Evolutionary conservation across 2,113 vertebrate genomes (phyloP).

Genomic region (Corvus hawaiiensis): DNA sequence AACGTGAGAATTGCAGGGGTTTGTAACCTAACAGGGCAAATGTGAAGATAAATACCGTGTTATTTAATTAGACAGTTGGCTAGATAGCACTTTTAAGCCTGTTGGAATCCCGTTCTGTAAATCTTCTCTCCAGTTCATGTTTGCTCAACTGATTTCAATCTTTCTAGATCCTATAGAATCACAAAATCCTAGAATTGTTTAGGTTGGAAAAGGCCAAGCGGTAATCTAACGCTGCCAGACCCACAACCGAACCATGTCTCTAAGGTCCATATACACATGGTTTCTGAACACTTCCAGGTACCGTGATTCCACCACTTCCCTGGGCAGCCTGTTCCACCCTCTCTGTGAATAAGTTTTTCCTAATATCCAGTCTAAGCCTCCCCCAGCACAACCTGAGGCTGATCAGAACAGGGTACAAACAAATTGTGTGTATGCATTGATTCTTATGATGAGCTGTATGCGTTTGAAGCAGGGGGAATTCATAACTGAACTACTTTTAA

Average conservation of each 20-base stretch:
- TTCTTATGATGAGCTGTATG: not conserved
- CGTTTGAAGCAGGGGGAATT: not conserved
- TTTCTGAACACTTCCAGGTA: not conserved
- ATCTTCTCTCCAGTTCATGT: not conserved
- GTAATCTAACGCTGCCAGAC: not conserved
- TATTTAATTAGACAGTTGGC: not conserved
- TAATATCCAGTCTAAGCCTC: not conserved
- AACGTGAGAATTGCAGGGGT: not conserved
- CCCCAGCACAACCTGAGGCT: not conserved
- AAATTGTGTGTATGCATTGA: not conserved
- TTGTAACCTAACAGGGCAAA: not conserved
- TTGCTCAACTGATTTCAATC: not conserved
- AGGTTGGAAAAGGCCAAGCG: not conserved
- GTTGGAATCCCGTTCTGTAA: not conserved
- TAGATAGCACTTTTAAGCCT: not conserved
- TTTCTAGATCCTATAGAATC: not conserved
- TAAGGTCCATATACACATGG: not conserved
- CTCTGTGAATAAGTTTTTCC: not conserved
- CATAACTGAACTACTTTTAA: not conserved
- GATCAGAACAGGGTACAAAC: not conserved
- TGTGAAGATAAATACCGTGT: not conserved
- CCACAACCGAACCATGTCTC: not conserved
- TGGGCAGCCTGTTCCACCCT: not conserved
- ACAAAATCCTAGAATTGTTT: not conserved
- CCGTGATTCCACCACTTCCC: accelerated